These are phyloP conservation scores for Zosterops japonicus DNA, from an alignment of 2,113 vertebrate genomes.

Conservation along the genomic window DNA sequence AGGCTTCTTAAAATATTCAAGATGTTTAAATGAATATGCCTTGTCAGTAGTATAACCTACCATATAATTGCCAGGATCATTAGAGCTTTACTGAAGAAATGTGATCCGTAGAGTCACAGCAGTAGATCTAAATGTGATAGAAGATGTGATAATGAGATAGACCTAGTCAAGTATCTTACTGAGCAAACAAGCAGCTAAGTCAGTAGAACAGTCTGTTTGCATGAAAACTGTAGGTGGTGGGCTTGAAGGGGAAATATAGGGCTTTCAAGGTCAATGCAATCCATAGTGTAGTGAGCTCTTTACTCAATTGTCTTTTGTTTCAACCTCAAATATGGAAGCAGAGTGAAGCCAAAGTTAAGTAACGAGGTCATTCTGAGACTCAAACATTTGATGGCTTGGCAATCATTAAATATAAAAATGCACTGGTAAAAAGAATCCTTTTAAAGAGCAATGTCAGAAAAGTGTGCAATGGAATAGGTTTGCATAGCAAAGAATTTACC, in stretches of 20 bases:
- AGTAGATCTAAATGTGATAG: neutral
- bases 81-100: neutral
- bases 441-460: neutral
- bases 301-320: neutral
- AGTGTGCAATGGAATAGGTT: neutral
- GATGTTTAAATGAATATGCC: neutral
- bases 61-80: neutral
- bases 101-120: neutral
- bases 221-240: neutral
- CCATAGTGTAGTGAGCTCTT: neutral
- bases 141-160: neutral
- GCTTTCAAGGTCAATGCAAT: neutral
- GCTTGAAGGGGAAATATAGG: neutral
- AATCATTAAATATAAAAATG: neutral
- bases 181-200: neutral
- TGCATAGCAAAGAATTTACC: neutral
- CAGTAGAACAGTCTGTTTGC: neutral
- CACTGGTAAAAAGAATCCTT: neutral
- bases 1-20: constrained; percentile 1
- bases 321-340: neutral
- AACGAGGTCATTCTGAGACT: neutral
- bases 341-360: neutral
- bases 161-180: neutral
- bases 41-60: neutral
- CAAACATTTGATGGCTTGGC: neutral